Conservation (phyloP, 2,888 invertebrate genomes). For the Agrochola lychnidis region DNA sequence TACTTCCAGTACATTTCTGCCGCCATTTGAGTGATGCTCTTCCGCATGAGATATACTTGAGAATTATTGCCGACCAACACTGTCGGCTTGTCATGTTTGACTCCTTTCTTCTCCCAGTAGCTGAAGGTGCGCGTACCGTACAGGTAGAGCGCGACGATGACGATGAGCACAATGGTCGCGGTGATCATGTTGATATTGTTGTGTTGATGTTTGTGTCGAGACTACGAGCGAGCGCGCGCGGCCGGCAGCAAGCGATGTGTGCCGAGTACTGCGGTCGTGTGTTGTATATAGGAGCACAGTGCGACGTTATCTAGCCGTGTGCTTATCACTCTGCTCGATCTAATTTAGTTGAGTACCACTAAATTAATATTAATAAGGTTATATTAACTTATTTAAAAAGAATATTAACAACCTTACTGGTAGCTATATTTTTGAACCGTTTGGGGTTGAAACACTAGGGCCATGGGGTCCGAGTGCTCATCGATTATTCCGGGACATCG, state of each 20-base stretch:
- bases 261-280: constrained; percentile 20
- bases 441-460: no score
- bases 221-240: not conserved
- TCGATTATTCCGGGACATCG: no score
- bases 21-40: constrained; percentile 72
- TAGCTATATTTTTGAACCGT: no score
- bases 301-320: constrained; percentile 21
- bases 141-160: constrained; percentile 70
- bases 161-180: constrained; percentile 45
- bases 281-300: constrained; percentile 4
- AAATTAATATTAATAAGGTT: not conserved
- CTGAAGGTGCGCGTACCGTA: constrained; percentile 75
- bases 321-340: constrained; percentile 25
- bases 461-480: no score
- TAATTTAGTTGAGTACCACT: not conserved
- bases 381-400: no score
- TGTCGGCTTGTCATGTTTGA: constrained; percentile 75
- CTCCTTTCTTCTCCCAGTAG: constrained; percentile 75
- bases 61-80: constrained; percentile 73
- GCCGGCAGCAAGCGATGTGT: not conserved
- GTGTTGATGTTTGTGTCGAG: not conserved
- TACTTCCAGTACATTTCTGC: constrained; percentile 76
- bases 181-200: constrained; percentile 31
- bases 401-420: no score
- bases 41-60: constrained; percentile 64